Percentiles rank a stretch among this genome's conserved stretches.
Evolutionary conservation across 2,797 vertebrate genomes (phyloP).

Genomic region (Acestrorhynchus altus): DNA sequence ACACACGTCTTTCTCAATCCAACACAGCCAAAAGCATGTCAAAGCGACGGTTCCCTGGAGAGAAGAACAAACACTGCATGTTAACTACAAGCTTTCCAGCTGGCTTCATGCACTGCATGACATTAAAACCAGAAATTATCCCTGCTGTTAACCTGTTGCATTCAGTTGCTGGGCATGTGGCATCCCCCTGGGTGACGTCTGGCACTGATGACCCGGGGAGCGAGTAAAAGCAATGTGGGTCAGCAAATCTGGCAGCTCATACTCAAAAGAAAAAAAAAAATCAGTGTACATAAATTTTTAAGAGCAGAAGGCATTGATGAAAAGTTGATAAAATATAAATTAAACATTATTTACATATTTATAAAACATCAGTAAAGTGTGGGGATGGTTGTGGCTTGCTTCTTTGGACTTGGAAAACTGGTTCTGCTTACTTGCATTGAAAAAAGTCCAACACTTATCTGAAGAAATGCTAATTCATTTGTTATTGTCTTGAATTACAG

Average conservation of each 20-base stretch:
- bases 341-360: slow-evolving; percentile 20
- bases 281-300: not conserved
- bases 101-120: not conserved
- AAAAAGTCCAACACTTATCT: not conserved
- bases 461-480: not conserved
- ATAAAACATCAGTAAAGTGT: not conserved
- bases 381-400: not conserved
- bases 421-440: not conserved
- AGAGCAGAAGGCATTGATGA: slow-evolving; percentile 31
- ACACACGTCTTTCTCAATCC: slow-evolving; percentile 6
- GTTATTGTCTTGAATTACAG: not conserved
- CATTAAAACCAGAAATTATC: not conserved
- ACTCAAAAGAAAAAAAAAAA: not conserved
- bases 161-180: not conserved
- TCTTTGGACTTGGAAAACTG: not conserved
- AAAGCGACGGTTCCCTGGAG: slow-evolving; percentile 15
- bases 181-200: not conserved
- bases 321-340: slow-evolving; percentile 30
- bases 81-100: slow-evolving; percentile 18
- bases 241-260: slow-evolving; percentile 5
- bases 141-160: slow-evolving; percentile 18
- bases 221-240: not conserved
- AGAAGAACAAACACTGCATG: slow-evolving; percentile 1
- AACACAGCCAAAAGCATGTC: slow-evolving; percentile 16
- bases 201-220: not conserved